These are phyloP conservation scores for Halichoeres trimaculatus DNA, from an alignment of 2,113 vertebrate species.

Conservation along the genomic window DNA sequence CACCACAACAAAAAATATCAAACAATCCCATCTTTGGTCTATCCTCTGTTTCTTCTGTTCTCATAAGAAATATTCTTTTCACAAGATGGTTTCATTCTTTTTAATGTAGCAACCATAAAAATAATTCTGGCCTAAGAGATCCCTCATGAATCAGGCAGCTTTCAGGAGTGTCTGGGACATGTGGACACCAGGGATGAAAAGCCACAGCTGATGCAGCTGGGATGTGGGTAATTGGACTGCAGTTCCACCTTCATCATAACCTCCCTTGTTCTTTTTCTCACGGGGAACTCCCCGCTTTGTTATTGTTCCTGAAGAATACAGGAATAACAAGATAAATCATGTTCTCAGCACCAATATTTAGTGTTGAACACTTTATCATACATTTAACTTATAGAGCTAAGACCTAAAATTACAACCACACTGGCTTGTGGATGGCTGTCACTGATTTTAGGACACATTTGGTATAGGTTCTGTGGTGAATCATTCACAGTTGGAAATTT, in stretches of 20 bases:
- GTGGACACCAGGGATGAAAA: constrained; percentile 43
- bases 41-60: not conserved
- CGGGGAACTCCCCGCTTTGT: constrained; percentile 25
- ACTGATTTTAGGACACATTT: constrained; percentile 9
- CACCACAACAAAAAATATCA: not conserved
- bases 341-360: constrained; percentile 5
- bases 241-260: constrained; percentile 24
- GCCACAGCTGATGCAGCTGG: constrained; percentile 15
- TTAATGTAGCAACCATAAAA: constrained; percentile 38
- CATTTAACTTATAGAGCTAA: not conserved
- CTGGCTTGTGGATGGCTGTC: not conserved
- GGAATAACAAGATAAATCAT: not conserved
- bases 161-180: constrained; percentile 32
- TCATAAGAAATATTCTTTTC: constrained; percentile 3
- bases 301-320: constrained; percentile 26
- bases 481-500: constrained; percentile 3
- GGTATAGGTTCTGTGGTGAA: not conserved
- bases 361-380: constrained; percentile 10
- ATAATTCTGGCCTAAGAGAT: constrained; percentile 26
- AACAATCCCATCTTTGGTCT: not conserved
- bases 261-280: not conserved
- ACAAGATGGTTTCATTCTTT: constrained; percentile 11
- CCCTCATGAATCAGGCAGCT: constrained; percentile 30
- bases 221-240: constrained; percentile 15
- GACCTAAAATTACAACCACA: constrained; percentile 11